Conservation (phyloP, 1,140 invertebrate genomes). For the Brachionus rubens region DNA sequence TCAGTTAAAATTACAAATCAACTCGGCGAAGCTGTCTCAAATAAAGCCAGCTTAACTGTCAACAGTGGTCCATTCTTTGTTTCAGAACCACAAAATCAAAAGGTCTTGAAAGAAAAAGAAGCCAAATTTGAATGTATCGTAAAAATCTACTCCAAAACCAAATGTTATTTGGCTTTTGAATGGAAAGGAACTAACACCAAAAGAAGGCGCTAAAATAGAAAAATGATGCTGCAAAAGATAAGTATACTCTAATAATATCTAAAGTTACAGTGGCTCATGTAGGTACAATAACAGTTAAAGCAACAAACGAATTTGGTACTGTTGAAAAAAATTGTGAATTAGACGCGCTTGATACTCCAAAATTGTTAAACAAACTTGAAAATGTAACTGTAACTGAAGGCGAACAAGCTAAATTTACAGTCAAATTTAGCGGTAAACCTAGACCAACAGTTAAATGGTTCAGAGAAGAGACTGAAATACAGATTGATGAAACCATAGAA, state of each 20-base stretch:
- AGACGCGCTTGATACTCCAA: conserved; percentile 46
- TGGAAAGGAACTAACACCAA: background rate
- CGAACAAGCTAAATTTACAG: conserved; percentile 48
- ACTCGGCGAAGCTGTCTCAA: background rate
- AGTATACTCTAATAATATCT: background rate
- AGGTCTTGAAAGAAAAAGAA: conserved; percentile 2
- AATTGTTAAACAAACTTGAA: conserved; percentile 47
- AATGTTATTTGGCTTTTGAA: conserved; percentile 73
- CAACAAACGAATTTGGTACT: background rate
- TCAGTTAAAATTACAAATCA: conserved; percentile 3
- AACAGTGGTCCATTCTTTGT: background rate
- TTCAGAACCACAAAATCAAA: background rate
- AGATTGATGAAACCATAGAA: background rate
- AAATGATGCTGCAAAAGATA: background rate
- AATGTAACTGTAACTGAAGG: conserved; percentile 48
- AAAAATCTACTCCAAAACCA: conserved; percentile 69
- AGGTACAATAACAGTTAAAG: conserved; percentile 6
- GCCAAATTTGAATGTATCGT: conserved; percentile 23
- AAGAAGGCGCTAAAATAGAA: conserved; percentile 37
- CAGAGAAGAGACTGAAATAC: conserved; percentile 11
- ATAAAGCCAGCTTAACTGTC: background rate
- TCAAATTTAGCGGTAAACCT: conserved; percentile 48
- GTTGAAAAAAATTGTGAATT: background rate
- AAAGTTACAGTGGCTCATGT: background rate
- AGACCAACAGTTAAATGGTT: conserved; percentile 55